Evolutionary conservation across 2,888 invertebrate genomes (phyloP).

Genomic region (Leuctra nigra): DNA sequence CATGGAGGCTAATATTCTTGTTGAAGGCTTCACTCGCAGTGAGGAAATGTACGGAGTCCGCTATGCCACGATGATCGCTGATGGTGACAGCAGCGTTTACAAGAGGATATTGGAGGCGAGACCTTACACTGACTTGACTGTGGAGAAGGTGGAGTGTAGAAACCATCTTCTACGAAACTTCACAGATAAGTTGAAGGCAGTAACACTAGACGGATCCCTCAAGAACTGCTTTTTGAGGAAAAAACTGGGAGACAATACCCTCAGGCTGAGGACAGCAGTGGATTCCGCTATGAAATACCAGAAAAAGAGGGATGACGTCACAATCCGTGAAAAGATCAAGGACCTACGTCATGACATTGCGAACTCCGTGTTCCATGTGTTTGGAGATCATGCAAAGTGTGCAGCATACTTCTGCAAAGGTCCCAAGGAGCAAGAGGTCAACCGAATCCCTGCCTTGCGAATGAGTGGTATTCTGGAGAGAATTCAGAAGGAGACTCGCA

Average conservation of each 20-base stretch:
- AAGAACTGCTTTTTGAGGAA: not conserved
- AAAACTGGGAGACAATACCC: not conserved
- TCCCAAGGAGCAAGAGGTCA: constrained; percentile 14
- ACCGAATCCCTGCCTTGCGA: constrained; percentile 1
- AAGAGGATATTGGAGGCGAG: constrained; percentile 19
- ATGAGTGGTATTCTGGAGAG: not conserved
- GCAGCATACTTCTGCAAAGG: constrained; percentile 2
- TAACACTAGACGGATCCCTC: constrained; percentile 3
- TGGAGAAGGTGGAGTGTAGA: constrained; percentile 28
- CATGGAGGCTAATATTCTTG: constrained; percentile 9
- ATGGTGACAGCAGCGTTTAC: constrained; percentile 29
- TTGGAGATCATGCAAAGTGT: not conserved
- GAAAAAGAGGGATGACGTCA: not conserved
- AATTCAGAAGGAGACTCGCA: not conserved
- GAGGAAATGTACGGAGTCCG: constrained; percentile 2
- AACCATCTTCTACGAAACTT: constrained; percentile 26
- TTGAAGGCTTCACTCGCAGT: constrained; percentile 14
- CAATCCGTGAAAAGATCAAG: not conserved
- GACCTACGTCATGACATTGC: not conserved
- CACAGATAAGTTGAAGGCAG: constrained; percentile 19
- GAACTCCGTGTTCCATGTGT: constrained; percentile 1
- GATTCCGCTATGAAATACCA: not conserved
- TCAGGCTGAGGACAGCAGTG: not conserved
- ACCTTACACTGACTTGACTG: constrained; percentile 17
- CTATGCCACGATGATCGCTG: constrained; percentile 24